Conservation (phyloP, 2,797 vertebrate species). For the Clamator glandarius region DNA sequence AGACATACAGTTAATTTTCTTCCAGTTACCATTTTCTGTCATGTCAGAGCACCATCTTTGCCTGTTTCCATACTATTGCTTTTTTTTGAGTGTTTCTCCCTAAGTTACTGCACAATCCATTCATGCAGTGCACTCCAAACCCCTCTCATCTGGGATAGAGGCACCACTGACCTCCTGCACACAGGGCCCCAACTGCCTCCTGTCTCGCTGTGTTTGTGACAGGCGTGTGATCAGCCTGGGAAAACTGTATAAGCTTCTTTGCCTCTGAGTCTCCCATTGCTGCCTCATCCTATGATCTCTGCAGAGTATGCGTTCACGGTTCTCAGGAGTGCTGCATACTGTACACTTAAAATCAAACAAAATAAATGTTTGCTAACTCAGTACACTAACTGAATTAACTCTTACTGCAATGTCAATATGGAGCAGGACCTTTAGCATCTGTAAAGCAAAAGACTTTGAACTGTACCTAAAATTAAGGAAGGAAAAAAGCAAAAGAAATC, state of each 20-base stretch:
- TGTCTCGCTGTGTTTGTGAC: too few species aligned
- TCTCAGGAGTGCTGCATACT: background rate
- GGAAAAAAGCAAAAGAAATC: background rate
- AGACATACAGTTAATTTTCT: background rate
- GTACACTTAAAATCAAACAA: background rate
- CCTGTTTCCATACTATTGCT: background rate
- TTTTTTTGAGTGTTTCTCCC: background rate
- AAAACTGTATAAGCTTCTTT: background rate
- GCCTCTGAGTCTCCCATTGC: background rate
- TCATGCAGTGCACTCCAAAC: background rate
- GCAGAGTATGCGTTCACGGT: fast-evolving
- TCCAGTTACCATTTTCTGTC: background rate
- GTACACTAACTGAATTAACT: background rate
- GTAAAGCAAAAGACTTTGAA: background rate
- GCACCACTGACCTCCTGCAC: background rate
- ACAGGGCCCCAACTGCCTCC: background rate
- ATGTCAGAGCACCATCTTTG: background rate
- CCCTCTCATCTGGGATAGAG: background rate
- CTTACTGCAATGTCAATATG: background rate
- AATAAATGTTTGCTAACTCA: background rate
- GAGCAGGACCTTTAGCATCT: background rate
- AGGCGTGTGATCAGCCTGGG: background rate
- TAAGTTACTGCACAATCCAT: background rate
- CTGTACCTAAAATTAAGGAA: background rate
- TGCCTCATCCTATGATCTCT: background rate